Conservation (phyloP, 2,888 invertebrate species). For the Oasisia sp. region DNA sequence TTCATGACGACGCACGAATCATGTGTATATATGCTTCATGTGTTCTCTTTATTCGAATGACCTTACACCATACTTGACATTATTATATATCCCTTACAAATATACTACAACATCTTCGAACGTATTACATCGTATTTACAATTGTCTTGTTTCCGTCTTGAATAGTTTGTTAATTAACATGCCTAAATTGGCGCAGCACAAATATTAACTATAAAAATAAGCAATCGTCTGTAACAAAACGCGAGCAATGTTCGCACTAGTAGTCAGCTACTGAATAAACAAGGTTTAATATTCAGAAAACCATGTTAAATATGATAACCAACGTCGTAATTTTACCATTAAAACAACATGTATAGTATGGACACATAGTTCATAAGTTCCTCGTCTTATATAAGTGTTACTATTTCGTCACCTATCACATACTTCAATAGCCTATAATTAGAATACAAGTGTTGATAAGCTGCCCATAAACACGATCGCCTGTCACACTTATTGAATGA, state of each 20-base stretch:
- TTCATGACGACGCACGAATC: not conserved
- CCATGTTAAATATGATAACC: not conserved
- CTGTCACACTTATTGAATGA: not conserved
- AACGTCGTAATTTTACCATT: not conserved
- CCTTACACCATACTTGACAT: not conserved
- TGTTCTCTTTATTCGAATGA: not conserved
- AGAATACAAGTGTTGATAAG: not conserved
- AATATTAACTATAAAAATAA: constrained; percentile 9
- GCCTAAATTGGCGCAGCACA: constrained; percentile 7
- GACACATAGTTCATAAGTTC: not conserved
- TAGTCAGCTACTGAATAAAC: not conserved
- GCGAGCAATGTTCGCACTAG: not conserved
- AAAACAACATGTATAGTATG: not conserved
- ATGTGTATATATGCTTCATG: not conserved
- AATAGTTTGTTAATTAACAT: not conserved
- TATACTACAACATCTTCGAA: not conserved
- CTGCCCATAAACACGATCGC: not conserved
- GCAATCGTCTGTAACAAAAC: constrained; percentile 6
- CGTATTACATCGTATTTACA: not conserved
- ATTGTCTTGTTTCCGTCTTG: not conserved
- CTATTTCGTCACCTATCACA: not conserved
- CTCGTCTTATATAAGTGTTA: not conserved
- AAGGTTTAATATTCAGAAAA: not conserved
- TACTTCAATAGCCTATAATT: not conserved
- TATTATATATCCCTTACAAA: not conserved